Conservation (phyloP, 2,797 vertebrate genomes). For the Thripadectes ignobilis region DNA sequence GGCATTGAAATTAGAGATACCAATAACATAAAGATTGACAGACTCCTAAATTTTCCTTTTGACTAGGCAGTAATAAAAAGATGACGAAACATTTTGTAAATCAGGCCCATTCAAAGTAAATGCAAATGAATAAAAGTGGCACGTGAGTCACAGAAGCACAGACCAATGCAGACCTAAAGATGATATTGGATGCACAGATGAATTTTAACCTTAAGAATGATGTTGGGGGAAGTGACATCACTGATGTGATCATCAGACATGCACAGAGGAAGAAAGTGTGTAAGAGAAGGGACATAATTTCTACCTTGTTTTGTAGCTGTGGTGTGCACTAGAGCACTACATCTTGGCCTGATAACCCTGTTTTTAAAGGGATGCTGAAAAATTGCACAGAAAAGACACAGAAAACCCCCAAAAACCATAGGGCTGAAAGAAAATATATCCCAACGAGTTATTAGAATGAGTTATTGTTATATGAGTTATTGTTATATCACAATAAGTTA, state of each 20-base stretch:
- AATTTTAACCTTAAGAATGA: not conserved
- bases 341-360: not conserved
- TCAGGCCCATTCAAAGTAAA: not conserved
- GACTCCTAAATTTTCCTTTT: not conserved
- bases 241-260: not conserved
- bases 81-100: not conserved
- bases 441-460: not conserved
- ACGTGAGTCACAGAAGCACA: too few species aligned
- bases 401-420: rapidly evolving
- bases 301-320: not conserved
- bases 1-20: not conserved
- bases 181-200: not conserved
- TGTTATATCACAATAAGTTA: not conserved
- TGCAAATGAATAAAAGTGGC: not conserved
- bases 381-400: not conserved
- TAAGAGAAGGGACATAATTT: not conserved
- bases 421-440: not conserved
- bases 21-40: not conserved
- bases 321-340: not conserved
- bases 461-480: too few species aligned
- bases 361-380: not conserved
- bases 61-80: not conserved
- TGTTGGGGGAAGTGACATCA: not conserved
- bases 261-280: not conserved
- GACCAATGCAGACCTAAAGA: not conserved